Conservation (phyloP, 2,113 vertebrate species). For the Machaerirhynchus nigripectus region DNA sequence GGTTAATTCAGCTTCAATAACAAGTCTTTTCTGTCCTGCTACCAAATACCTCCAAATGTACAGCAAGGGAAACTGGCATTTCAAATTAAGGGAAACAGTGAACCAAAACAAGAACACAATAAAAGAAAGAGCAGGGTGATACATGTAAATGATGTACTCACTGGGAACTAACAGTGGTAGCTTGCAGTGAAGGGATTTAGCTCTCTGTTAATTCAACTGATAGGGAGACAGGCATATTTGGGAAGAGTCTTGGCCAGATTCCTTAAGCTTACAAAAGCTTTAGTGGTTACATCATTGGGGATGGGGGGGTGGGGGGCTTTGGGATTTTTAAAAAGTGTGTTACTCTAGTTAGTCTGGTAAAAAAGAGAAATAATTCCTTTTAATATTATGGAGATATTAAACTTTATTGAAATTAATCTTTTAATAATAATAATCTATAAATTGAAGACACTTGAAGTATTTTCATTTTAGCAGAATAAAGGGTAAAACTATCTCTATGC, state of each 20-base stretch:
- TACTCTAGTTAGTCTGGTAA: background rate
- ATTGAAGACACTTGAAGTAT: background rate
- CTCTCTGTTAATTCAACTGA: slow-evolving; percentile 30
- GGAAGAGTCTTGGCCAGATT: background rate
- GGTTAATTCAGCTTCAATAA: slow-evolving; percentile 63
- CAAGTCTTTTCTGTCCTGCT: slow-evolving; percentile 53
- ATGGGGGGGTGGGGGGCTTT: background rate
- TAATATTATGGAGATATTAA: background rate
- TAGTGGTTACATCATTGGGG: background rate
- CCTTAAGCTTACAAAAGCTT: slow-evolving; percentile 11
- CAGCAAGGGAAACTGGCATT: slow-evolving; percentile 39
- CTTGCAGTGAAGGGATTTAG: slow-evolving; percentile 34
- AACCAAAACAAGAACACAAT: slow-evolving; percentile 24
- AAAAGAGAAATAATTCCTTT: background rate
- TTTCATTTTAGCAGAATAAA: background rate
- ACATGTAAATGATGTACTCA: slow-evolving; percentile 67
- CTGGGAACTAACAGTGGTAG: slow-evolving; percentile 40
- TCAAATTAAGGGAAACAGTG: slow-evolving; percentile 34
- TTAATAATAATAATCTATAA: background rate
- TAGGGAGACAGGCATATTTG: background rate
- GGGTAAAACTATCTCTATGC: background rate
- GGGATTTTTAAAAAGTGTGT: background rate
- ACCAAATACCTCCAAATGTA: slow-evolving; percentile 33
- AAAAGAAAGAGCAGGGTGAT: slow-evolving; percentile 14
- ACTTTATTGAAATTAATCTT: background rate